These are phyloP conservation scores for Philopedon plagiatum DNA, from an alignment of 2,888 invertebrate genomes.

Conservation along the genomic window DNA sequence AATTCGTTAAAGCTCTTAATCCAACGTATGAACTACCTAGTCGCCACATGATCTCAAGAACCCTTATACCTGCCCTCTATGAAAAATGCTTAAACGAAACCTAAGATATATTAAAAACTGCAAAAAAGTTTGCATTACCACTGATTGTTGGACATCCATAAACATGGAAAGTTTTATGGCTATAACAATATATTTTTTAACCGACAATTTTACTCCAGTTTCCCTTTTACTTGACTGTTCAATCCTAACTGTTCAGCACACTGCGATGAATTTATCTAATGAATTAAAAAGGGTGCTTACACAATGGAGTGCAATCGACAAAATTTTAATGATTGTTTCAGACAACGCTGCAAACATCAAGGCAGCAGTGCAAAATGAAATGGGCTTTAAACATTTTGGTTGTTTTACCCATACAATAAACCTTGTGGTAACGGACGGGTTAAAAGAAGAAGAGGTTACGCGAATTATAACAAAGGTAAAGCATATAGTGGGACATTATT, in stretches of 20 bases:
- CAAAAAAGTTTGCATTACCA: neutral
- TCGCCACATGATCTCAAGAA: slow-evolving; percentile 1
- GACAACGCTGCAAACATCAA: slow-evolving; percentile 20
- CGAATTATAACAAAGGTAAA: neutral
- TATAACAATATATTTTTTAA: slow-evolving; percentile 2
- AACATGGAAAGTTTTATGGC: slow-evolving; percentile 23
- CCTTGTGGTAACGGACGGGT: neutral
- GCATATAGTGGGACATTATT: neutral
- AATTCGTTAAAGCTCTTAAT: slow-evolving; percentile 6
- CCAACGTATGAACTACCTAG: slow-evolving; percentile 3
- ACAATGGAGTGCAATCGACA: neutral
- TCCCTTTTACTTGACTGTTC: slow-evolving; percentile 42
- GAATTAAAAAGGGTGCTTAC: slow-evolving; percentile 46
- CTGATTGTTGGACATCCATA: slow-evolving; percentile 16
- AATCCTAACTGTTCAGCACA: slow-evolving; percentile 51
- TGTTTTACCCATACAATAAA: slow-evolving; percentile 18
- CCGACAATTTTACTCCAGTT: neutral
- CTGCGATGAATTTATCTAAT: slow-evolving; percentile 54
- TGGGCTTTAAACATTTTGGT: slow-evolving; percentile 45
- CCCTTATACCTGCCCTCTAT: slow-evolving; percentile 11
- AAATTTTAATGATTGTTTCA: slow-evolving; percentile 14
- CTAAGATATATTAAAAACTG: neutral
- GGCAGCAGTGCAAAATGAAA: neutral
- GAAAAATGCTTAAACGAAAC: slow-evolving; percentile 4
- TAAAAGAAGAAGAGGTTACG: neutral